Evolutionary conservation across 2,113 vertebrate genomes (phyloP).

Genomic region (Mionectes macconnelli): DNA sequence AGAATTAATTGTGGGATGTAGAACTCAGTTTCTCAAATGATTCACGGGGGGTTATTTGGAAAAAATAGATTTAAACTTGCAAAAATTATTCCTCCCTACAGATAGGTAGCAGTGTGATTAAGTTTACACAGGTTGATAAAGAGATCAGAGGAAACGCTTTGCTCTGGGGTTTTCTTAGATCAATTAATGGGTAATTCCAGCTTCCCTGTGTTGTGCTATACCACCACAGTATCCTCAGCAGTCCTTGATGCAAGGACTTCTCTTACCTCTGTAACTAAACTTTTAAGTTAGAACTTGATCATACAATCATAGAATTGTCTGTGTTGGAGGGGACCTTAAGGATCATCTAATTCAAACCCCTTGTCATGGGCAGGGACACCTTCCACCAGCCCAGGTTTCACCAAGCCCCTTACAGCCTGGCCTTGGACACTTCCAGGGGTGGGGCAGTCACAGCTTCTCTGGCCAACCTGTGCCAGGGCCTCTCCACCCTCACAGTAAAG

Average conservation of each 20-base stretch:
- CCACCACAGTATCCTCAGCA: neutral
- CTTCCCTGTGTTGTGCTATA: neutral
- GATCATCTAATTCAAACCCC: fast-evolving
- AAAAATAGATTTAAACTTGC: neutral
- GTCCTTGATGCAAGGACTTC: neutral
- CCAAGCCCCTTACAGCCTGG: fast-evolving
- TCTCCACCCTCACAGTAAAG: neutral
- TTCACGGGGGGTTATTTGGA: neutral
- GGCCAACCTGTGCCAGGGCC: fast-evolving
- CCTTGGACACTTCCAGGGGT: neutral
- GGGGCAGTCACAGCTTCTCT: neutral
- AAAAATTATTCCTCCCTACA: neutral
- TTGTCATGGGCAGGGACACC: neutral
- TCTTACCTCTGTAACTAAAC: neutral
- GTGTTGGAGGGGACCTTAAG: neutral
- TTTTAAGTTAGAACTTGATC: neutral
- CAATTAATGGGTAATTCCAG: neutral
- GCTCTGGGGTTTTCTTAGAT: neutral
- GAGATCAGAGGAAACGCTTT: neutral
- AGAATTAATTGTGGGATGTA: neutral
- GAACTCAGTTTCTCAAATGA: neutral
- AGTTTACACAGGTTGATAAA: neutral
- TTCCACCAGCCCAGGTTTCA: neutral
- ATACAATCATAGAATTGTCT: neutral
- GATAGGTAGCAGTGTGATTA: neutral